These are phyloP conservation scores for human (Homo sapiens) DNA, from an alignment of 2,113 vertebrate genomes.

Conservation along the genomic window GRCh38 chr4:44399001-44399500, in stretches of 20 bases:
- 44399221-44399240: background rate
- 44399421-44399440: background rate
- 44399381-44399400: background rate
- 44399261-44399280: background rate
- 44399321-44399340: background rate
- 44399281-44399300: background rate
- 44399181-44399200: background rate
- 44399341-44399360: background rate
- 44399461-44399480: background rate
- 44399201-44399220: background rate
- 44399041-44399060: background rate
- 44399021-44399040: background rate
- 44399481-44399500: background rate
- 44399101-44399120: background rate
- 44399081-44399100: background rate
- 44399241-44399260: background rate
- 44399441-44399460: background rate
- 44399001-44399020: background rate
- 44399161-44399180: background rate
- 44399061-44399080: background rate
- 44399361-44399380: background rate
- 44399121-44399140: background rate
- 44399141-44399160: background rate
- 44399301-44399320: background rate
- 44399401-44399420: background rate